Conservation (phyloP, 2,888 invertebrate genomes). For the Temnothorax unifasciatus region DNA sequence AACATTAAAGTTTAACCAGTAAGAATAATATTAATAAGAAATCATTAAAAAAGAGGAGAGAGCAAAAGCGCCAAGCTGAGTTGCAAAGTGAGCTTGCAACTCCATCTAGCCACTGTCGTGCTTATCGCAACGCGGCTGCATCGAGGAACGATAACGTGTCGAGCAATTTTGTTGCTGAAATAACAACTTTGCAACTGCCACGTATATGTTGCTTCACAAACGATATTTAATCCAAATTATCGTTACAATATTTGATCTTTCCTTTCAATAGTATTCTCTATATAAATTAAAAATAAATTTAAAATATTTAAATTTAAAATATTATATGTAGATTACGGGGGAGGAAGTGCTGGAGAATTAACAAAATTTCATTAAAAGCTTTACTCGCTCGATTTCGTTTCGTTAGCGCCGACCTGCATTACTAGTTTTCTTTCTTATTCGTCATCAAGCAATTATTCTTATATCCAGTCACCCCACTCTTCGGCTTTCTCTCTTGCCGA, state of each 20-base stretch:
- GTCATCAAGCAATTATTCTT: not conserved
- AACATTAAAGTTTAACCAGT: no score
- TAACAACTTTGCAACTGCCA: not conserved
- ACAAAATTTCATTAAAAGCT: not conserved
- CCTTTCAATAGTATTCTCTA: not conserved
- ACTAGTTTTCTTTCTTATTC: not conserved
- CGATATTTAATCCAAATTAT: not conserved
- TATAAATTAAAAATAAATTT: not conserved
- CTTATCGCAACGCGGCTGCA: not conserved
- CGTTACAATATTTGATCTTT: not conserved
- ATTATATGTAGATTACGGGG: not conserved
- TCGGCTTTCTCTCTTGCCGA: constrained; percentile 25
- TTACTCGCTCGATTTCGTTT: not conserved
- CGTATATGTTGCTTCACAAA: not conserved
- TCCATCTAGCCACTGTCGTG: constrained; percentile 30
- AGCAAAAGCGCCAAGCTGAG: no score
- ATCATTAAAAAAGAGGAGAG: no score
- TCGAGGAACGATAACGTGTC: constrained; percentile 26
- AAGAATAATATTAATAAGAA: no score
- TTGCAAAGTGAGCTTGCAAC: not conserved
- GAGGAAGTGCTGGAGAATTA: not conserved
- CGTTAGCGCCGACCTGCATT: not conserved
- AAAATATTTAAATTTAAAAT: not conserved
- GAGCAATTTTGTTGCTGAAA: not conserved
- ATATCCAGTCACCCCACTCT: not conserved